Evolutionary conservation across 2,888 invertebrate genomes (phyloP).

Genomic region (Lymantria monacha): DNA sequence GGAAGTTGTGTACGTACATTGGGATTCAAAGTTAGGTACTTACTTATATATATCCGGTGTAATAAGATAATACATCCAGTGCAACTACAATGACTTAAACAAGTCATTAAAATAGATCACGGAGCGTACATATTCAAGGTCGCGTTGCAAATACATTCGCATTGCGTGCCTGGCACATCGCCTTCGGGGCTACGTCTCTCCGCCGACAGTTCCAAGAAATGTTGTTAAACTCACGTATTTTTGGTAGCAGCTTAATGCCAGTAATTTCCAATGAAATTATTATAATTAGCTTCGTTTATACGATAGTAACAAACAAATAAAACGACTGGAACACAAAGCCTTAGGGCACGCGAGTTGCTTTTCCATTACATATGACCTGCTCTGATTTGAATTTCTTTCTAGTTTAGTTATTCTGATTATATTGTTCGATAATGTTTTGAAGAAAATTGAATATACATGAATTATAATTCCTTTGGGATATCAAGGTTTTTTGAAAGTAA

Average conservation of each 20-base stretch:
- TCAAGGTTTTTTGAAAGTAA: background rate
- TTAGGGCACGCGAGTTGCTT: slow-evolving; percentile 48
- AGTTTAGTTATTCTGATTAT: slow-evolving; percentile 26
- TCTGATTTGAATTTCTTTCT: slow-evolving; percentile 44
- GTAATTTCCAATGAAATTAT: slow-evolving; percentile 80
- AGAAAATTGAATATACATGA: background rate
- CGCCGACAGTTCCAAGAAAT: slow-evolving; percentile 74
- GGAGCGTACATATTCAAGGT: slow-evolving; percentile 55
- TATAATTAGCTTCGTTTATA: slow-evolving; percentile 80
- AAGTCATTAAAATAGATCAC: slow-evolving; percentile 15
- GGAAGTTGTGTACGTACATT: too few species aligned
- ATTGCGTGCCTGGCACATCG: slow-evolving; percentile 55
- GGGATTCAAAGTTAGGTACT: too few species aligned
- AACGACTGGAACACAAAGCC: slow-evolving; percentile 64
- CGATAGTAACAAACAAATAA: slow-evolving; percentile 81
- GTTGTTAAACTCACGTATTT: slow-evolving; percentile 81
- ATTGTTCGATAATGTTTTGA: background rate
- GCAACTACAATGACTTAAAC: slow-evolving; percentile 3
- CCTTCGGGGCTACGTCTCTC: slow-evolving; percentile 58
- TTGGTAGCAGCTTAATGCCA: slow-evolving; percentile 81
- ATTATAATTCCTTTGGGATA: background rate
- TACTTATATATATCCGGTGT: too few species aligned
- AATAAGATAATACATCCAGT: background rate
- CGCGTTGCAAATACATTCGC: slow-evolving; percentile 48
- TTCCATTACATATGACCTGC: slow-evolving; percentile 41